These are phyloP conservation scores for Melangyna quadrimaculata DNA, from an alignment of 2,888 invertebrate genomes.

Conservation along the genomic window DNA sequence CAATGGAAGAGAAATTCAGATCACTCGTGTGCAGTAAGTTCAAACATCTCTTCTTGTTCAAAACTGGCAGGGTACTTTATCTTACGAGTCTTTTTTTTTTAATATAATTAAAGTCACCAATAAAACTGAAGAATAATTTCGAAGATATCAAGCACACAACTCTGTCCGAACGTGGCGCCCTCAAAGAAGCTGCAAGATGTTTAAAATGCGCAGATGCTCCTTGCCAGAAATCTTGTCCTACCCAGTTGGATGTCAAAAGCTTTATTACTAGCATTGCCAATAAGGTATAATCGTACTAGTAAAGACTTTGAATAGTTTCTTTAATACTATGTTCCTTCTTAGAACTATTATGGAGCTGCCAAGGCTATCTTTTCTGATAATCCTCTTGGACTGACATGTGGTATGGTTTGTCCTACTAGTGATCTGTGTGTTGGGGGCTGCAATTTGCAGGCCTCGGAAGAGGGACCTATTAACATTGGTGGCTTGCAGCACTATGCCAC, in stretches of 20 bases:
- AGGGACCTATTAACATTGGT: conserved; percentile 99
- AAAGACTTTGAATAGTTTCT: neutral
- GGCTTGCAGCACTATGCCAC: conserved; percentile 99
- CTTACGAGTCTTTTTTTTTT: neutral
- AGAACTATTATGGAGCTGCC: conserved; percentile 99
- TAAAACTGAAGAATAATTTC: conserved; percentile 91
- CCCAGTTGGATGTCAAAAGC: conserved; percentile 97
- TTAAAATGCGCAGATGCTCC: conserved; percentile 97
- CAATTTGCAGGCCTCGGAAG: conserved; percentile 96
- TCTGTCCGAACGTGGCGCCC: conserved; percentile 95
- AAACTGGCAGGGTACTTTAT: neutral
- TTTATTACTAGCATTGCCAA: conserved; percentile 98
- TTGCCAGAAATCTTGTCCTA: conserved; percentile 99
- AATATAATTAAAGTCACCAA: conserved; percentile 83
- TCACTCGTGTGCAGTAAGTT: conserved; percentile 90
- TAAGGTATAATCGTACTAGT: conserved; percentile 83
- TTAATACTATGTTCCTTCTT: neutral
- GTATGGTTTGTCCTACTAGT: conserved; percentile 99
- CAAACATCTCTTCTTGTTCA: neutral
- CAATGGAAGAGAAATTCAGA: conserved; percentile 97
- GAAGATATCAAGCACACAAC: conserved; percentile 99
- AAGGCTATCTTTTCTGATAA: conserved; percentile 98
- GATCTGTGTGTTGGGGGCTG: conserved; percentile 99
- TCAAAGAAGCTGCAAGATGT: conserved; percentile 93
- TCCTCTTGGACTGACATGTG: conserved; percentile 96